A percentile compares a stretch with the other conserved stretches of the same genome.
phyloP scores from a whole-genome alignment of 2,113 vertebrate genomes.

The Edolisoma coerulescens region DNA sequence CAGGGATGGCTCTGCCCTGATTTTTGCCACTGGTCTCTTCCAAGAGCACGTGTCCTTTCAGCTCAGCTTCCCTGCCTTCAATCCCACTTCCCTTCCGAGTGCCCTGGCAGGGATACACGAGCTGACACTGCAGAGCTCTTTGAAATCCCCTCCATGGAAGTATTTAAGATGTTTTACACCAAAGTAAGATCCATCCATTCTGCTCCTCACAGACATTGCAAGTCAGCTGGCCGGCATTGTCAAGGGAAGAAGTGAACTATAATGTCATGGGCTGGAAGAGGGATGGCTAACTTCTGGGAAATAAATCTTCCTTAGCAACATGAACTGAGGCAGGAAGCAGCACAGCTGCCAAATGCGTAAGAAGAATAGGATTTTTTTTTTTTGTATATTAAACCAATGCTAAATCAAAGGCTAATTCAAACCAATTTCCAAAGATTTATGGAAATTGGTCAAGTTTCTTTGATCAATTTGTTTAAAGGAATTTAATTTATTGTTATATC shows the following conservation, averaged over 20 bases:
- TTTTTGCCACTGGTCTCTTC: not conserved
- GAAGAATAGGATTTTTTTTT: constrained; percentile 52
- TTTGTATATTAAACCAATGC: constrained; percentile 62
- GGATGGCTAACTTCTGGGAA: constrained; percentile 52
- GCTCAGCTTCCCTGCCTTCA: not conserved
- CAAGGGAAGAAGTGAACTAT: constrained; percentile 46
- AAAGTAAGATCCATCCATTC: constrained; percentile 45
- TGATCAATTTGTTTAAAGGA: constrained; percentile 64
- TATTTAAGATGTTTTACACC: constrained; percentile 28
- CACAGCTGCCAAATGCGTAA: constrained; percentile 51
- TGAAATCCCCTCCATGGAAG: constrained; percentile 10
- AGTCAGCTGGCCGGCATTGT: not conserved
- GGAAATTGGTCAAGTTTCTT: constrained; percentile 67
- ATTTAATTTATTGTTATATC: constrained; percentile 65
- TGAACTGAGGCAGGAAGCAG: constrained; percentile 57
- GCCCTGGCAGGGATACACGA: not conserved
- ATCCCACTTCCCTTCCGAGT: not conserved
- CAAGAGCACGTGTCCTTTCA: not conserved
- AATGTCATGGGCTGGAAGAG: constrained; percentile 46
- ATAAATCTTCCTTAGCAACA: constrained; percentile 64
- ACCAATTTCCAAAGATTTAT: constrained; percentile 67
- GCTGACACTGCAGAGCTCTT: constrained; percentile 38
- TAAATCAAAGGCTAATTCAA: constrained; percentile 72
- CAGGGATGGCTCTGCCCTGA: not conserved
- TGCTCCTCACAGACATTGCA: not conserved